Base-by-base conservation (phyloP, 2,888 invertebrate genomes). In the Seira sanloemensis region DNA sequence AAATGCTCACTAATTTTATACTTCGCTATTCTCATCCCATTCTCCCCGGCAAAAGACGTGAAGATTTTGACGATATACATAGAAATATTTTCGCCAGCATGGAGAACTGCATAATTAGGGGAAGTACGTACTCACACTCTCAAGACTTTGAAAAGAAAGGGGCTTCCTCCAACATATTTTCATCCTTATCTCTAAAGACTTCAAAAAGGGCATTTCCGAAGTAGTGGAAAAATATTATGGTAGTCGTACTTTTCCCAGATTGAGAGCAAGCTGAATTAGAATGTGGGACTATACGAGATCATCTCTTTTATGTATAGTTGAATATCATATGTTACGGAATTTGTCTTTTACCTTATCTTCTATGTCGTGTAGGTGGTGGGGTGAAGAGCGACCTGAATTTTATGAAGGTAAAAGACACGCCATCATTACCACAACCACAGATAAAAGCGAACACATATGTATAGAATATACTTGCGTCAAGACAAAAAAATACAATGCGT, bases 291-390 rank as follows among this genome's bases (percentile, higher is more conserved):
- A 97, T 92, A 97, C 97, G 96, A 25, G 96, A 96, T 0, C 96
- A 96, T 92, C 96, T 97, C 92, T 95, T 97, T 94, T 96, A 97
- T 78, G 93, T 97, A 85, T 97, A 97, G 97, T 91, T 97, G 89
- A 96, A 96, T 90, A 93, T 97, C 77, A 94, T 97, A 87, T n/a
- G n/a, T n/a, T n/a, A n/a, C n/a, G n/a, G n/a, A n/a, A n/a, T n/a
- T n/a, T n/a, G n/a, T n/a, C n/a, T n/a, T n/a, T n/a, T n/a, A n/a
- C n/a, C n/a, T n/a, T n/a, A n/a, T n/a, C 96, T 96, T 18, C 96
- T 96, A 91, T 93, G 97, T 86, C 96, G 96, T 92, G 94, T 95
- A 88, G 95, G 95, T 0, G 96, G 96, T 21, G 93, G 94, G 87
- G 95, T 90, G 96, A 96, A 83, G 95, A 96, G 90, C 93, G 95